Conservation (phyloP, 30 jellyfish, hydroid and myxozoan species). For the Aurelia aurita region DNA sequence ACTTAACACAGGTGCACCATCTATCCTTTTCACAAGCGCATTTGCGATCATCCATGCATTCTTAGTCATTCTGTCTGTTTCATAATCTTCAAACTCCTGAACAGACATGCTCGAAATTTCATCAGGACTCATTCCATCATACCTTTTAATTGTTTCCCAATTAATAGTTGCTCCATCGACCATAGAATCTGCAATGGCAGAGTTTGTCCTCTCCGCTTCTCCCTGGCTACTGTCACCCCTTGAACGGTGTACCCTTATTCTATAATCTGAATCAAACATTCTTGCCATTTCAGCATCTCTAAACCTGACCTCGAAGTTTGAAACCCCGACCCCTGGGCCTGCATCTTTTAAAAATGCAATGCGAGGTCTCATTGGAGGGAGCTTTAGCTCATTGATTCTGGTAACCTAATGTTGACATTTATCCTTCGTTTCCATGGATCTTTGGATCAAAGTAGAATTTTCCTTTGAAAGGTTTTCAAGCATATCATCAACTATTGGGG, state of each 20-base stretch:
- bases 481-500: neutral
- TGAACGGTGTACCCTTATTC: no score
- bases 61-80: neutral
- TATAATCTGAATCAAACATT: no score
- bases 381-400: no score
- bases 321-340: no score
- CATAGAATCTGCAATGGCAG: neutral
- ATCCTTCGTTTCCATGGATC: neutral
- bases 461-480: neutral
- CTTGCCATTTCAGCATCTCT: no score
- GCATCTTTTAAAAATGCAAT: no score
- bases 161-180: neutral
- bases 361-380: no score
- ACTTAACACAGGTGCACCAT: neutral
- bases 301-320: no score
- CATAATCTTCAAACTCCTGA: neutral
- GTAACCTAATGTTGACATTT: neutral
- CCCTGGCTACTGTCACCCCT: no score
- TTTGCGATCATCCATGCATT: no score
- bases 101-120: neutral
- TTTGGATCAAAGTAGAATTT: neutral
- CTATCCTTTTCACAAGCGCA: neutral
- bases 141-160: neutral
- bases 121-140: neutral
- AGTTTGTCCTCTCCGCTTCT: no score